Evolutionary conservation across 2,113 vertebrate genomes (phyloP), one percentile per base, ranked within the genome.

Genomic region (Campylomormyrus tamandua): DNA sequence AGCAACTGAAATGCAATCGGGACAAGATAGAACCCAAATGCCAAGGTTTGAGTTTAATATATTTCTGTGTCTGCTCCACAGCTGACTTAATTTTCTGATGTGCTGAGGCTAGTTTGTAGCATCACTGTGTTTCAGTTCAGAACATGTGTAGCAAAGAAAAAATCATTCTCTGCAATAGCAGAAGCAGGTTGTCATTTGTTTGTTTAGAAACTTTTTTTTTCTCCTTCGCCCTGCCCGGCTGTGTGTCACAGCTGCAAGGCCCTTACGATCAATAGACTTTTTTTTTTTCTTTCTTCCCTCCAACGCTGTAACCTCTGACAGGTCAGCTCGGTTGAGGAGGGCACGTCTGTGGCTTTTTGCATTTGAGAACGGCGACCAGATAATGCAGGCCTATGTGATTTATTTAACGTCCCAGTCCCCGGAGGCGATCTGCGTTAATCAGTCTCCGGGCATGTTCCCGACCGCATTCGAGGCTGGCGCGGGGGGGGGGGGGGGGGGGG

Each of bases 391-490:
- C 42, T 86, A 93, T 93, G 85, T 85, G 89, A 92, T 92, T 91
- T 91, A 13, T 93, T 95, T 94, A 80, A 70, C 90, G 10, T 80
- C 3, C 89, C 91, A 92, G 84, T 92, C 91, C 87, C 89, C 52
- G 90, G 89, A 92, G 89, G 52, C 49, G 27, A n/a, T 39, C 83
- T 31, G 39, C 42, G 46, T 83, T 89, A 88, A 87, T 88, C 89
- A 58, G n/a, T 70, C 88, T 46, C 7, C 21, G 83, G 85, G 56
- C 84, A 10, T 89, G 80, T 84, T 87, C 87, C 15, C 48, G 52
- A 66, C 49, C 77, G 2, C 74, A 62, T 21, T 83, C 87, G 19
- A 17, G 8, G 50, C 27, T 13, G 66, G 21, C 0, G 46, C 35
- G 35, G 35, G 35, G 1, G 1, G 35, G 27, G 17, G 70, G 19